phyloP scores from a whole-genome alignment of 2,888 invertebrate species.

The Druceiella hillmani region DNA sequence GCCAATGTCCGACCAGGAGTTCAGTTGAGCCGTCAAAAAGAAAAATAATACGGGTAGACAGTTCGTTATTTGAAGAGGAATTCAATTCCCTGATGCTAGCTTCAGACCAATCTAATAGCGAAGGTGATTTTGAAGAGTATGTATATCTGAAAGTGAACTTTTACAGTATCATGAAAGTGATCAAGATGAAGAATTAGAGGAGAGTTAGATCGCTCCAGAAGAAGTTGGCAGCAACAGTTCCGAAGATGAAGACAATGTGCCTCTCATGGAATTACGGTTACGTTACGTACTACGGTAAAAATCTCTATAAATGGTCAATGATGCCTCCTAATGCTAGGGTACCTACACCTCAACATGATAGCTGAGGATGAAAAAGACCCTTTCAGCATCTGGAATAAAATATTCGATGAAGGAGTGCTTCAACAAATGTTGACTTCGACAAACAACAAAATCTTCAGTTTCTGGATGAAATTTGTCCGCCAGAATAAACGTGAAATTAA shows the following conservation, averaged over 20 bases:
- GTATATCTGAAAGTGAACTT: constrained; percentile 18
- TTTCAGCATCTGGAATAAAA: too few species aligned
- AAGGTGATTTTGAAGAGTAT: constrained; percentile 16
- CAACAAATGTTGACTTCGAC: too few species aligned
- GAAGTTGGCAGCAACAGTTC: too few species aligned
- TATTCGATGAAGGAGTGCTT: too few species aligned
- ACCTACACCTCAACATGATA: constrained; percentile 11
- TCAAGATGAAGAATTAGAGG: constrained; percentile 18
- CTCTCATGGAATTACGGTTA: constrained; percentile 14
- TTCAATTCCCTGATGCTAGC: constrained; percentile 17
- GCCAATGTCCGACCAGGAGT: constrained; percentile 11
- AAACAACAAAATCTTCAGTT: too few species aligned
- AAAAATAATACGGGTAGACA: constrained; percentile 14
- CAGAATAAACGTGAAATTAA: too few species aligned
- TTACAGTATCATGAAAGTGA: constrained; percentile 19
- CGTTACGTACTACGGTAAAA: constrained; percentile 12
- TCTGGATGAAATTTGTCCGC: too few species aligned
- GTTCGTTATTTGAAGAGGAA: constrained; percentile 16
- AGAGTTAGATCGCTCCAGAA: constrained; percentile 15
- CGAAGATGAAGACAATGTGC: constrained; percentile 17
- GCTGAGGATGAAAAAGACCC: too few species aligned
- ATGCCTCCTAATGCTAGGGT: constrained; percentile 11
- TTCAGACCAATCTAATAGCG: constrained; percentile 21
- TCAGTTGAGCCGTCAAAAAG: constrained; percentile 14
- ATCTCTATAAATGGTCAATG: background rate